These are phyloP conservation scores for Acropora yongei DNA, from an alignment of 64 coral and sea anemone species.

Conservation along the genomic window DNA sequence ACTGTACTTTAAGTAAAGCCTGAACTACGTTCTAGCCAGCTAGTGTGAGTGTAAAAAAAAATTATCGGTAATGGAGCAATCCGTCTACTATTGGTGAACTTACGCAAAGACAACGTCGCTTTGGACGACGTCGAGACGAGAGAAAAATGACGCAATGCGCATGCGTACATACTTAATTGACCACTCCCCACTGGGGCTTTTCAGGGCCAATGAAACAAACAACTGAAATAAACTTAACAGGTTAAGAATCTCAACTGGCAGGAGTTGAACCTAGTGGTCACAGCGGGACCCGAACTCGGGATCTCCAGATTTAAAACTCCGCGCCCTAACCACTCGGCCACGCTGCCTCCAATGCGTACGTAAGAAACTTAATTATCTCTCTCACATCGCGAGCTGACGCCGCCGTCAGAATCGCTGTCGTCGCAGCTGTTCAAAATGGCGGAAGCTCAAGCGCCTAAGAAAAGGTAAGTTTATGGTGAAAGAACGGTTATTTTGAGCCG, in stretches of 20 bases:
- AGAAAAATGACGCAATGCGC: not conserved
- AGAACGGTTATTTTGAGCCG: not conserved
- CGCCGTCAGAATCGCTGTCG: not conserved
- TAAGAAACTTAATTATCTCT: conserved; percentile 10
- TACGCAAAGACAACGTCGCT: conserved; percentile 11
- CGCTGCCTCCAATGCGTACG: not conserved
- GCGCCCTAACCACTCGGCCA: too few species aligned
- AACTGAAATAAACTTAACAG: too few species aligned
- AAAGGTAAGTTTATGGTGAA: not conserved
- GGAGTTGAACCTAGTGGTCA: not conserved
- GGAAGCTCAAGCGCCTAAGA: not conserved
- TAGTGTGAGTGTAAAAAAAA: too few species aligned
- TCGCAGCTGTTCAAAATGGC: not conserved
- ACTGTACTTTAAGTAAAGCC: too few species aligned
- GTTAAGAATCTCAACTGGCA: too few species aligned
- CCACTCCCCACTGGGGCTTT: too few species aligned
- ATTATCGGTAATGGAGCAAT: too few species aligned
- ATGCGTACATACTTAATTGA: too few species aligned
- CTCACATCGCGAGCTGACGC: not conserved
- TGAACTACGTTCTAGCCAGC: too few species aligned
- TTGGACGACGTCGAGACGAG: not conserved
- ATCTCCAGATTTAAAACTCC: too few species aligned
- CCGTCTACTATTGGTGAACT: too few species aligned
- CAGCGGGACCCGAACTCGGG: not conserved
- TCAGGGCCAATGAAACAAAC: too few species aligned